These are phyloP conservation scores for Sus scrofa DNA, from an alignment of 2,113 vertebrate species.

Conservation along the genomic window DNA sequence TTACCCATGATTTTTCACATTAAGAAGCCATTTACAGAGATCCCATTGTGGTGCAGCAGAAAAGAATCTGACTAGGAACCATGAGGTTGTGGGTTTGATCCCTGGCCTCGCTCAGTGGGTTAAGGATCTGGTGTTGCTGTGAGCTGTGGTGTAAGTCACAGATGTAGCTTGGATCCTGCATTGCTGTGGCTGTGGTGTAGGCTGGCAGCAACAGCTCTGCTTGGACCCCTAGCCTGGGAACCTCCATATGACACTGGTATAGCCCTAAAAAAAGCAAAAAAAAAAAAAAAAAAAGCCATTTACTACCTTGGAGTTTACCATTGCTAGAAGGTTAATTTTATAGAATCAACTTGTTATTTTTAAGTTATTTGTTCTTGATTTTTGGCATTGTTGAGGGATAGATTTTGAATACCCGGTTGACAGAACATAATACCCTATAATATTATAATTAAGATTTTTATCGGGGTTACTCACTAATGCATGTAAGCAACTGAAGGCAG, in stretches of 20 bases:
- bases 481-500: background rate
- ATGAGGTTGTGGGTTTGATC: too few relatives aligned
- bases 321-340: background rate
- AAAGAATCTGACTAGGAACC: too few relatives aligned
- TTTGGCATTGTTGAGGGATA: background rate
- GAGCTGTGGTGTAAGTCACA: too few relatives aligned
- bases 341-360: background rate
- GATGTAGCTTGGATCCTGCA: too few relatives aligned
- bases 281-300: background rate
- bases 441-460: background rate
- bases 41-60: too few relatives aligned
- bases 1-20: background rate
- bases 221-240: too few relatives aligned
- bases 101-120: too few relatives aligned
- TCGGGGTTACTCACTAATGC: background rate
- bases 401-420: background rate
- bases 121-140: too few relatives aligned
- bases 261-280: too few relatives aligned
- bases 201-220: too few relatives aligned
- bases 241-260: too few relatives aligned
- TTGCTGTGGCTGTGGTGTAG: too few relatives aligned
- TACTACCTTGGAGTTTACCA: background rate
- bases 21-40: background rate
- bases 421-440: background rate
- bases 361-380: conserved; percentile 21